These are phyloP conservation scores for Calonectris borealis DNA, from an alignment of 2,113 vertebrate species.

Conservation along the genomic window DNA sequence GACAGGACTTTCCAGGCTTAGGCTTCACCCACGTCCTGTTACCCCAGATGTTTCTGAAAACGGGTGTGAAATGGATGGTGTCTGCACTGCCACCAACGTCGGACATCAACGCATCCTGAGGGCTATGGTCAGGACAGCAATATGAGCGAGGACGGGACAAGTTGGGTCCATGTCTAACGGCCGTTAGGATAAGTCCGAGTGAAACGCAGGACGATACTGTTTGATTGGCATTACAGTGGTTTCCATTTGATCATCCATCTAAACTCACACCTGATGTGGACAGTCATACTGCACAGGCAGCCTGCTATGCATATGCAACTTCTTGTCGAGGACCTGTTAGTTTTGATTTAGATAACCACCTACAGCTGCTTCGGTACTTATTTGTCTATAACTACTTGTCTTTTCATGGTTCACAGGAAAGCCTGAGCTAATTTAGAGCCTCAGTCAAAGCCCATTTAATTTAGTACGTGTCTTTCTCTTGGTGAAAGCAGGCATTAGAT, in stretches of 20 bases:
- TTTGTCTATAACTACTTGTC: constrained; percentile 10
- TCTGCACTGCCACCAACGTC: rapidly evolving
- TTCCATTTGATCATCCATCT: background rate
- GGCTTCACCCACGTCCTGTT: rapidly evolving
- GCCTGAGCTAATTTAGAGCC: constrained; percentile 23
- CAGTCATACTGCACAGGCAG: background rate
- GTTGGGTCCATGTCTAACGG: rapidly evolving
- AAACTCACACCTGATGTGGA: background rate
- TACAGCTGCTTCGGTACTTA: background rate
- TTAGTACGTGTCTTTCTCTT: constrained; percentile 1
- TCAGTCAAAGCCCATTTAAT: constrained; percentile 45
- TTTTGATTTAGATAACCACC: background rate
- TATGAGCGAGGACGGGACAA: background rate
- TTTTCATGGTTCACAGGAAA: constrained; percentile 34
- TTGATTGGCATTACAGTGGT: background rate
- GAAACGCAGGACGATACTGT: rapidly evolving
- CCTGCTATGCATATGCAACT: background rate
- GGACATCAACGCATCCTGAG: background rate
- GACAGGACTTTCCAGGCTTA: background rate
- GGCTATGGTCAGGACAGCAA: background rate
- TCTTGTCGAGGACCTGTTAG: background rate
- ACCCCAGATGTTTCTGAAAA: background rate
- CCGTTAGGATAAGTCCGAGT: background rate
- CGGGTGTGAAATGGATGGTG: rapidly evolving
- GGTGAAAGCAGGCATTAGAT: constrained; percentile 29